These are phyloP conservation scores for Crenichthys baileyi DNA, from an alignment of 2,797 vertebrate species.

Conservation along the genomic window DNA sequence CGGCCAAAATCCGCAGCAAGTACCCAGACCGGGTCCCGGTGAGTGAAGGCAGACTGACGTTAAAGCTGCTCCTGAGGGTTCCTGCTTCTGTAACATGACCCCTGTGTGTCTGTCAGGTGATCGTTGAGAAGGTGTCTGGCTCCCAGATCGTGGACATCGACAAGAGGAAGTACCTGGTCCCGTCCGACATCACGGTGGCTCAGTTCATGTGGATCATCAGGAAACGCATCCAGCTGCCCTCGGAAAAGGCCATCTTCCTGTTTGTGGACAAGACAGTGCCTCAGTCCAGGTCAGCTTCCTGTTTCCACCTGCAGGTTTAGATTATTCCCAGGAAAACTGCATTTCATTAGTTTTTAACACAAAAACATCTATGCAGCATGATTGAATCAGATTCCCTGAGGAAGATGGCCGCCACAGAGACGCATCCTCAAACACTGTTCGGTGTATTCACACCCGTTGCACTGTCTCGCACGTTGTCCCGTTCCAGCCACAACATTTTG, in stretches of 20 bases:
- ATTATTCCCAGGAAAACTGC: too few relatives aligned
- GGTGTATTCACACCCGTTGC: neutral
- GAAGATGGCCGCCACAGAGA: neutral
- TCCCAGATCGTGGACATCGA: constrained; percentile 98
- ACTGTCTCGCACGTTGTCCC: too few relatives aligned
- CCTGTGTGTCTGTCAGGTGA: constrained; percentile 1
- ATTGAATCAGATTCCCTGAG: neutral
- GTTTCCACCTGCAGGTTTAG: neutral
- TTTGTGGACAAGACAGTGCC: constrained; percentile 99
- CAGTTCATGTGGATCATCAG: constrained; percentile 99
- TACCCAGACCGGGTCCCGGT: constrained; percentile 98
- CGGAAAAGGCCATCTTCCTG: constrained; percentile 98
- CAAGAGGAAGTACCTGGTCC: constrained; percentile 98
- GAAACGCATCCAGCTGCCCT: constrained; percentile 98
- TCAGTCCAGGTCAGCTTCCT: constrained; percentile 89
- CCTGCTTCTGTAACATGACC: neutral
- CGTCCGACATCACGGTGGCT: constrained; percentile 97
- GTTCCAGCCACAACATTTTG: too few relatives aligned
- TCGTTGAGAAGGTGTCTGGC: constrained; percentile 96
- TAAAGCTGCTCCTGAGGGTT: too few relatives aligned
- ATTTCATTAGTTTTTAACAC: neutral
- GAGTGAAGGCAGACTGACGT: constrained; percentile 68
- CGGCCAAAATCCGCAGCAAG: constrained; percentile 96
- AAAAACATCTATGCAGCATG: too few relatives aligned
- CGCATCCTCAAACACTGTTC: neutral